Conservation (phyloP, 35 echinoderm and acorn worm species). For the Diadema setosum region DNA sequence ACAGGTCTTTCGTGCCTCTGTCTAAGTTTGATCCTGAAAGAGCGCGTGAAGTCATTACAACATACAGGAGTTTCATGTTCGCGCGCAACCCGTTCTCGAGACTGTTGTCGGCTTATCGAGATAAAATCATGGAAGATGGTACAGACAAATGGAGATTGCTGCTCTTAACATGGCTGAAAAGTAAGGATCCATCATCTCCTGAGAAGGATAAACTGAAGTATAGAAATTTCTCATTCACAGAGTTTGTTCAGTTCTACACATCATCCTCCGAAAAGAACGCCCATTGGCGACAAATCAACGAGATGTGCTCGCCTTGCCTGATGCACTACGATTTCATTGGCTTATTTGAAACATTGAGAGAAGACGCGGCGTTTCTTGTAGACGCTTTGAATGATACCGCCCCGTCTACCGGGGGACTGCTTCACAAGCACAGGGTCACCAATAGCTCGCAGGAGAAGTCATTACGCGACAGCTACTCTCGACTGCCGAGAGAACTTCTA, state of each 20-base stretch:
- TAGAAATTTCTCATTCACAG: not conserved
- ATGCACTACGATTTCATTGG: constrained; percentile 21
- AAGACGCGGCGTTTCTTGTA: not conserved
- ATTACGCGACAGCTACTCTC: not conserved
- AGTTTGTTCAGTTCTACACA: not conserved
- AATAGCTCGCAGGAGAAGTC: not conserved
- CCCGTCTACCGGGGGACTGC: not conserved
- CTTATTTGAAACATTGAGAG: not conserved
- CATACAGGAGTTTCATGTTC: constrained; percentile 51
- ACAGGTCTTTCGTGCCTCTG: not conserved
- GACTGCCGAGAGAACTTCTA: not conserved
- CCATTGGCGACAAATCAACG: constrained; percentile 22
- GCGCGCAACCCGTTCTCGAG: constrained; percentile 65
- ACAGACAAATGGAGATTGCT: not conserved
- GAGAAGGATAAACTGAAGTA: not conserved
- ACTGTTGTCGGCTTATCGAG: constrained; percentile 54
- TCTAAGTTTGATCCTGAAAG: not conserved
- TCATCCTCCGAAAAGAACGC: not conserved
- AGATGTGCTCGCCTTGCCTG: constrained; percentile 5
- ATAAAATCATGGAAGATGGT: constrained; percentile 15
- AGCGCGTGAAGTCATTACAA: not conserved
- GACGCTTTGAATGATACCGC: not conserved
- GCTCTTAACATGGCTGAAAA: not conserved
- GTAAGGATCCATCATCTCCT: not conserved
- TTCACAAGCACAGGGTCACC: not conserved